Evolutionary conservation across 1,140 invertebrate genomes (phyloP).

Genomic region (Rhizoglyphus robini): DNA sequence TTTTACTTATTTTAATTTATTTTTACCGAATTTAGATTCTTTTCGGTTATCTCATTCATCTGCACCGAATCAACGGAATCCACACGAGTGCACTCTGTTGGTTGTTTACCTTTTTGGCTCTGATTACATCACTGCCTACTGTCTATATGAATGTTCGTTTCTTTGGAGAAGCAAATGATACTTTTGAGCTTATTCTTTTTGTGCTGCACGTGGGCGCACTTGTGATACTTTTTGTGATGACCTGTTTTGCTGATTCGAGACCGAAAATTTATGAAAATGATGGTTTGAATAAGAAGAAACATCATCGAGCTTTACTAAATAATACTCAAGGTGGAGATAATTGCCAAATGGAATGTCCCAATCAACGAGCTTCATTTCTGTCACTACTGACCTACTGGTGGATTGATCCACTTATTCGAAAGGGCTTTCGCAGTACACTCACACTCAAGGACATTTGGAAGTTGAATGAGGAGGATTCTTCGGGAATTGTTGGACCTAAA

Average conservation of each 20-base stretch:
- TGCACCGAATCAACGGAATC: conserved; percentile 66
- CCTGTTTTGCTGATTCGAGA: conserved; percentile 57
- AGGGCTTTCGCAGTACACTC: conserved; percentile 64
- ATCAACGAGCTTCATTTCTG: conserved; percentile 66
- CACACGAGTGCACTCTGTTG: conserved; percentile 72
- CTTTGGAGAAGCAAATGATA: not conserved
- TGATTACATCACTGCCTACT: conserved; percentile 5
- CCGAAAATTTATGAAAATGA: conserved; percentile 19
- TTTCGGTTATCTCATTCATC: conserved; percentile 46
- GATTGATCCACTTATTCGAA: conserved; percentile 51
- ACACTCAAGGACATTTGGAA: conserved; percentile 73
- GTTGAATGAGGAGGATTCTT: no score
- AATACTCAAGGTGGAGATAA: conserved; percentile 44
- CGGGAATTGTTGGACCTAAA: no score
- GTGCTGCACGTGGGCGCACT: conserved; percentile 65
- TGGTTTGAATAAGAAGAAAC: not conserved
- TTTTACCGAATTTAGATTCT: no score
- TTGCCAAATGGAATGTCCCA: conserved; percentile 49
- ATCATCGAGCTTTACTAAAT: no score
- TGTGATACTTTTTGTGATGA: conserved; percentile 55
- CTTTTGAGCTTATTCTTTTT: conserved; percentile 49
- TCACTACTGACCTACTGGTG: conserved; percentile 76
- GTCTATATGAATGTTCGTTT: conserved; percentile 5
- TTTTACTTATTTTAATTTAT: no score
- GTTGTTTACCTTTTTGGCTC: conserved; percentile 57